Conservation (phyloP, 2,113 vertebrate species). For the Loxodonta africana region DNA sequence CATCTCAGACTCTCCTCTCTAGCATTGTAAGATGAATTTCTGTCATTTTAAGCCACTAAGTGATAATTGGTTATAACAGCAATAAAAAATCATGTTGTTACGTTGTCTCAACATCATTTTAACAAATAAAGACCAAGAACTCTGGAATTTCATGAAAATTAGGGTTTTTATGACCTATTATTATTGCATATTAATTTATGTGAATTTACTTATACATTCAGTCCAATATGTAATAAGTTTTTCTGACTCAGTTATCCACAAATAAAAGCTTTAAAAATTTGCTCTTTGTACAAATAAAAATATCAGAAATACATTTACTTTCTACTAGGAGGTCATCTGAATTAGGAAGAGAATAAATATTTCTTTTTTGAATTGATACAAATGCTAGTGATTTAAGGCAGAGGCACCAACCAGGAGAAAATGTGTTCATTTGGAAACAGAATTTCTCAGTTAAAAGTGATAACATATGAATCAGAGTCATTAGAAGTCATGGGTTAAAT, state of each 20-base stretch:
- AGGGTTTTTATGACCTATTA: neutral
- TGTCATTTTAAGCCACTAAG: too few species aligned
- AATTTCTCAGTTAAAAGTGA: neutral
- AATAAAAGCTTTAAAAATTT: neutral
- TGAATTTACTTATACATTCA: neutral
- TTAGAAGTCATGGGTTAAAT: neutral
- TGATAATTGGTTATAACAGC: neutral
- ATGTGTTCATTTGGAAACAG: neutral
- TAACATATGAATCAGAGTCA: neutral
- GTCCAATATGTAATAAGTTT: neutral
- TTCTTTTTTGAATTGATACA: neutral
- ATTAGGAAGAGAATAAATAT: neutral
- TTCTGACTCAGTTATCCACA: neutral
- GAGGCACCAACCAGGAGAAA: neutral
- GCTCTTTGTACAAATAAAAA: neutral
- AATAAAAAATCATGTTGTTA: neutral
- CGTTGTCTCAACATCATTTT: too few species aligned
- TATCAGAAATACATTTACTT: neutral
- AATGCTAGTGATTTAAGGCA: too few species aligned
- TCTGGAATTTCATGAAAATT: neutral
- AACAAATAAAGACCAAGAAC: neutral
- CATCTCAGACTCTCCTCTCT: too few species aligned
- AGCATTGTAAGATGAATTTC: too few species aligned
- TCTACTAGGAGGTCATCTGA: neutral
- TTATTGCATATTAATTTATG: too few species aligned